A percentile compares a stretch with the other conserved stretches of the same genome.
Conservation (phyloP, 2,888 invertebrate genomes). For the Dryomyza anilis region DNA sequence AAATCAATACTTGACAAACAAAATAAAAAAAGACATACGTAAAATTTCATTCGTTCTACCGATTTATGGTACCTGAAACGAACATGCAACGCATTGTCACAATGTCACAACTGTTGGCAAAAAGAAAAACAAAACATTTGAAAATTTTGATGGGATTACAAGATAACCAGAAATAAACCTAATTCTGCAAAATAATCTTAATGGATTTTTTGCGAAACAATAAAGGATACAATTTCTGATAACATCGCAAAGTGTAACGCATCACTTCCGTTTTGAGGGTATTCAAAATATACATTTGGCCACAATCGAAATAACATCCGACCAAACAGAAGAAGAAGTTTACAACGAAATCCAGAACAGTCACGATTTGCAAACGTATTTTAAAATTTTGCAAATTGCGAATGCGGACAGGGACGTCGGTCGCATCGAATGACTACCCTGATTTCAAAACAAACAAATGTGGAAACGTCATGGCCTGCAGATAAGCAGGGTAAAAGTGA, state of each 20-base stretch:
- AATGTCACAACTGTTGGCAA: too few relatives aligned
- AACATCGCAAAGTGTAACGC: constrained; percentile 1
- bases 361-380: constrained; percentile 8
- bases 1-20: too few relatives aligned
- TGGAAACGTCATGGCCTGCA: too few relatives aligned
- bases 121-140: neutral
- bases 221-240: constrained; percentile 1
- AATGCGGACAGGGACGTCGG: neutral
- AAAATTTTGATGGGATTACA: constrained; percentile 23
- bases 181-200: constrained; percentile 24
- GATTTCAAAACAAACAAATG: constrained; percentile 1
- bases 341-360: neutral
- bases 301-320: neutral
- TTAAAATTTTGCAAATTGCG: constrained; percentile 5
- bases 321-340: neutral
- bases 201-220: constrained; percentile 21
- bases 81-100: too few relatives aligned
- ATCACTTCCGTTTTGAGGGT: neutral
- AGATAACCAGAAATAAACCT: constrained; percentile 31
- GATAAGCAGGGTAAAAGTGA: too few relatives aligned
- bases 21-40: too few relatives aligned
- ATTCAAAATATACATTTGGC: neutral
- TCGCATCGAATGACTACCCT: neutral
- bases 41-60: too few relatives aligned
- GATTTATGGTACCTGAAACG: too few relatives aligned